Evolutionary conservation across 2,113 vertebrate genomes (phyloP).

Genomic region (Grallaria varia): DNA sequence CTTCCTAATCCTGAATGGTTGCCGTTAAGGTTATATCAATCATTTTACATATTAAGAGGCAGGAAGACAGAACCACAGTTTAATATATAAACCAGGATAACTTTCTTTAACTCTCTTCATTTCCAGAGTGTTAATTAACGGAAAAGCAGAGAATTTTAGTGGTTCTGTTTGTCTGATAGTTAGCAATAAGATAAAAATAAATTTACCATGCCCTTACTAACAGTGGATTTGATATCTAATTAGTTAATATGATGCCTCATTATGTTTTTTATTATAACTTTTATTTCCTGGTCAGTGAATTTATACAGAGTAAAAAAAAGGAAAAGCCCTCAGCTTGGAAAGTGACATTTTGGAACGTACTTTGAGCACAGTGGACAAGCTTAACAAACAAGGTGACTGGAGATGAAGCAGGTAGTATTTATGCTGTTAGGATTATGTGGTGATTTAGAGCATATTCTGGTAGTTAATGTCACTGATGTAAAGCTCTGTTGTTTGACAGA

Average conservation of each 20-base stretch:
- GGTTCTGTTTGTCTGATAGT: neutral
- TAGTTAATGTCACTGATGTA: neutral
- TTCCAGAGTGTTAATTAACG: neutral
- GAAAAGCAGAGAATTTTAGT: neutral
- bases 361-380: neutral
- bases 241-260: neutral
- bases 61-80: neutral
- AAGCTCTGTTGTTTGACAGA: neutral
- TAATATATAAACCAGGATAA: neutral
- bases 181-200: neutral
- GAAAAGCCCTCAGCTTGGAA: neutral
- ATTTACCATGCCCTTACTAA: neutral
- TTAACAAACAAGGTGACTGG: neutral
- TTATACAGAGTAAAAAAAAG: neutral
- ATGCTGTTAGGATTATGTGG: neutral
- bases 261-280: neutral
- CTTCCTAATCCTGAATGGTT: slow-evolving; percentile 25
- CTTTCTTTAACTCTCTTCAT: neutral
- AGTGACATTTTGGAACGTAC: neutral
- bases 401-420: neutral
- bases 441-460: neutral
- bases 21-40: slow-evolving; percentile 17
- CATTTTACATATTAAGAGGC: neutral
- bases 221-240: neutral
- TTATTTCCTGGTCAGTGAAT: neutral